Evolutionary conservation across 2,888 invertebrate genomes (phyloP).

Genomic region (Linyphia triangularis): DNA sequence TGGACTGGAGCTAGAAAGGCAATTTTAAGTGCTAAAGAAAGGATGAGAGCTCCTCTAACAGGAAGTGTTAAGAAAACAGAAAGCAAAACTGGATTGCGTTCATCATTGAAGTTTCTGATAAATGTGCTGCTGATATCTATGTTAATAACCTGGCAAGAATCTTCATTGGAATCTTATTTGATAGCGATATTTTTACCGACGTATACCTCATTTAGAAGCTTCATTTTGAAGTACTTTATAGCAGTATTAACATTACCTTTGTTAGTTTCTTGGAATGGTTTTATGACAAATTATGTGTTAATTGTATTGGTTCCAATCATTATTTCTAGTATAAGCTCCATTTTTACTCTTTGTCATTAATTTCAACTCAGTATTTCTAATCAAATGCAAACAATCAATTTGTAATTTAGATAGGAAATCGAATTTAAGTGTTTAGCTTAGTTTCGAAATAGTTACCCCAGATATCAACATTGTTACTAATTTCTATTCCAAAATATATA

Average conservation of each 20-base stretch:
- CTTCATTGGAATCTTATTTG: slow-evolving; percentile 31
- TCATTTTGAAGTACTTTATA: slow-evolving; percentile 34
- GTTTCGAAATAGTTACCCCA: background rate
- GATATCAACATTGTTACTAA: too few species aligned
- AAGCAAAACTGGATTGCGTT: background rate
- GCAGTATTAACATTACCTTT: slow-evolving; percentile 34
- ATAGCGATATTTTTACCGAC: slow-evolving; percentile 30
- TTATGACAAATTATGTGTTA: slow-evolving; percentile 7
- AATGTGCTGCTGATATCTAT: slow-evolving; percentile 23
- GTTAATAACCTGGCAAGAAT: slow-evolving; percentile 42
- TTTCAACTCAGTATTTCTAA: background rate
- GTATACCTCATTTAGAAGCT: slow-evolving; percentile 43
- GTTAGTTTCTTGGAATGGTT: slow-evolving; percentile 25
- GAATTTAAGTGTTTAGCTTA: too few species aligned
- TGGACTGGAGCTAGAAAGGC: slow-evolving; percentile 56
- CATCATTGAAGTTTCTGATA: slow-evolving; percentile 28
- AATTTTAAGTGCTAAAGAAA: slow-evolving; percentile 35
- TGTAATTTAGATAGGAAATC: too few species aligned
- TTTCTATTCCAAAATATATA: background rate
- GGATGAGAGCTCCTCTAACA: slow-evolving; percentile 41
- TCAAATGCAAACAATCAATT: background rate
- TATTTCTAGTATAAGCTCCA: slow-evolving; percentile 13
- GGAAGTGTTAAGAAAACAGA: background rate
- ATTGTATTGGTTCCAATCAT: slow-evolving; percentile 25
- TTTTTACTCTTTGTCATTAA: background rate